Conservation (phyloP, 1,140 invertebrate species). For the Lutraria rhynchaena region DNA sequence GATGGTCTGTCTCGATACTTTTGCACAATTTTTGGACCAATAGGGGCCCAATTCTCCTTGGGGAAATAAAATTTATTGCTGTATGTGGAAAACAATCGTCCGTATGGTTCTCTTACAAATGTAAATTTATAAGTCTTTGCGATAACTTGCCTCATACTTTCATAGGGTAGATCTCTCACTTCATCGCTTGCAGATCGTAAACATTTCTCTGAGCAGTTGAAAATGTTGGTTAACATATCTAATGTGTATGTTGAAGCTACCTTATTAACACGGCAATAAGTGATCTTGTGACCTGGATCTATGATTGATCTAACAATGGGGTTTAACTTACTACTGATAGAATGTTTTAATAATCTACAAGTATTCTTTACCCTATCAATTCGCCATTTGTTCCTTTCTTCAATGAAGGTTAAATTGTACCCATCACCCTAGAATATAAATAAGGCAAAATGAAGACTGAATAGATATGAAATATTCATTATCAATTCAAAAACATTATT, state of each 20-base stretch:
- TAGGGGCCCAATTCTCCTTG: not conserved
- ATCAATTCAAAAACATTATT: no score
- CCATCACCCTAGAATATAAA: no score
- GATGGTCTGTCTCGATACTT: not conserved
- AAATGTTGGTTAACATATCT: not conserved
- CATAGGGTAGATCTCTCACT: not conserved
- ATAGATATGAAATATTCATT: no score
- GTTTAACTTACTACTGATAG: no score
- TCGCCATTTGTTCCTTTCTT: no score
- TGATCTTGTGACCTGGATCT: not conserved
- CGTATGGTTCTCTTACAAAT: slow-evolving; percentile 12
- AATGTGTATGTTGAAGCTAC: not conserved
- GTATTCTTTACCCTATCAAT: no score
- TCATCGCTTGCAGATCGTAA: not conserved
- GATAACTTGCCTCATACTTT: not conserved
- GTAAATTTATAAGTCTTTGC: slow-evolving; percentile 7
- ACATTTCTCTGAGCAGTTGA: not conserved
- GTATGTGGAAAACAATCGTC: not conserved
- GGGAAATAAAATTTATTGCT: slow-evolving; percentile 19
- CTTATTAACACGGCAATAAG: slow-evolving; percentile 8
- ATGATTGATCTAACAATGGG: not conserved
- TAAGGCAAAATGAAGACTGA: no score
- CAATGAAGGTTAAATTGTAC: no score
- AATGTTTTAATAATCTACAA: no score
- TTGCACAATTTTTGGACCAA: not conserved